Conservation (phyloP, 2,888 invertebrate species). For the Abrostola tripartita region DNA sequence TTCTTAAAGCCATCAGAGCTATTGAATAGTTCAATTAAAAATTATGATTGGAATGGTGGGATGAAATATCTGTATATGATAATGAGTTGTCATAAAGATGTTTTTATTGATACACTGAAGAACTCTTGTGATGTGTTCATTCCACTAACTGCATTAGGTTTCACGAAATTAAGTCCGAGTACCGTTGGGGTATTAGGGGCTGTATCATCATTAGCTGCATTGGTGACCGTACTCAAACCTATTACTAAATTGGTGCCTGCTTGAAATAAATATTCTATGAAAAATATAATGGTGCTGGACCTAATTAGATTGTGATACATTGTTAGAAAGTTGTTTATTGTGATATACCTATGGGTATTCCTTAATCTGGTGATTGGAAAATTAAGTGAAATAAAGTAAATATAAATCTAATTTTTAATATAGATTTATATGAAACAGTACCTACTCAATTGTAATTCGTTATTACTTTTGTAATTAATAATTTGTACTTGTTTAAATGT, state of each 20-base stretch:
- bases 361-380: too few species aligned
- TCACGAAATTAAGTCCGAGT: slow-evolving; percentile 93
- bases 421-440: too few species aligned
- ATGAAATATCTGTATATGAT: slow-evolving; percentile 72
- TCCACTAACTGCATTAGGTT: slow-evolving; percentile 94
- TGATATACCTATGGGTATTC: not conserved
- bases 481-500: too few species aligned
- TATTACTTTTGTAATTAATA: too few species aligned
- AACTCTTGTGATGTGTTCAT: slow-evolving; percentile 96
- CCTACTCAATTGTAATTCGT: too few species aligned
- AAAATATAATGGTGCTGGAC: slow-evolving; percentile 49
- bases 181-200: slow-evolving; percentile 93
- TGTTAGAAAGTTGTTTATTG: slow-evolving; percentile 2
- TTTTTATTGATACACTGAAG: slow-evolving; percentile 94
- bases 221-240: slow-evolving; percentile 93
- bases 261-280: slow-evolving; percentile 52
- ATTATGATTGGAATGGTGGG: slow-evolving; percentile 65
- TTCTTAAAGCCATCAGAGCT: slow-evolving; percentile 81
- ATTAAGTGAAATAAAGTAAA: slow-evolving; percentile 8
- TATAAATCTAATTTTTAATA: not conserved
- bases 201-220: slow-evolving; percentile 93
- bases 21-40: slow-evolving; percentile 68
- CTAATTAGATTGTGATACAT: slow-evolving; percentile 34
- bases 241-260: slow-evolving; percentile 92
- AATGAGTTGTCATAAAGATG: slow-evolving; percentile 87